Conservation (phyloP, 2,113 vertebrate species). For the Camelus bactrianus region DNA sequence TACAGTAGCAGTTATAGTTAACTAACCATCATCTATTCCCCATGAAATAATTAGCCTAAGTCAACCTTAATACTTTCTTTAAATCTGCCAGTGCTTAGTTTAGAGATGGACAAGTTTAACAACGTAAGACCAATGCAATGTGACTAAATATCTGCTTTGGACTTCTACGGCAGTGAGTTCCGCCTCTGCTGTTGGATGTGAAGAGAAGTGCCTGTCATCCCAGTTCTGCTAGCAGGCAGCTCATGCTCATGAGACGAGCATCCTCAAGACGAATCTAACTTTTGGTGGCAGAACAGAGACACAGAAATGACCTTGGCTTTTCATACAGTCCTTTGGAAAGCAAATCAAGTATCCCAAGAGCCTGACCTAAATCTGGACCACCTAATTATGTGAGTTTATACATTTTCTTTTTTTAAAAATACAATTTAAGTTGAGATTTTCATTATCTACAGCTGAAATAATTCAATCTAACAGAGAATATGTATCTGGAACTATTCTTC, state of each 20-base stretch:
- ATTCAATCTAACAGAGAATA: neutral
- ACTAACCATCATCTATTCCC: neutral
- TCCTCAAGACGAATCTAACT: neutral
- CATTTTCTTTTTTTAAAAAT: slow-evolving; percentile 26
- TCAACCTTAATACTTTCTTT: neutral
- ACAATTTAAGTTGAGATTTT: neutral
- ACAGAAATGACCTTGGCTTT: neutral
- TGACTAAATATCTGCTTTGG: neutral
- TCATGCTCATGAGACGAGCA: neutral
- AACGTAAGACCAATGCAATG: neutral
- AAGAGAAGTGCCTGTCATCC: neutral
- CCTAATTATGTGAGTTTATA: neutral
- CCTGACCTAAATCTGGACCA: neutral
- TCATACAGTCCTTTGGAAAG: neutral
- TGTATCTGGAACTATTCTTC: neutral
- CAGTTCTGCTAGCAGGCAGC: neutral
- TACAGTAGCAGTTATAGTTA: neutral
- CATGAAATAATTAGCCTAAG: neutral
- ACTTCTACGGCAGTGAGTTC: neutral
- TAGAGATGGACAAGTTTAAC: neutral
- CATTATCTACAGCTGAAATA: neutral
- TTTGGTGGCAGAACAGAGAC: neutral
- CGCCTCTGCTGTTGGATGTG: neutral
- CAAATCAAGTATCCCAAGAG: neutral
- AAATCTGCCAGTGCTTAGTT: neutral